phyloP scores from a whole-genome alignment of 2,113 vertebrate genomes.

The Caloenas nicobarica region DNA sequence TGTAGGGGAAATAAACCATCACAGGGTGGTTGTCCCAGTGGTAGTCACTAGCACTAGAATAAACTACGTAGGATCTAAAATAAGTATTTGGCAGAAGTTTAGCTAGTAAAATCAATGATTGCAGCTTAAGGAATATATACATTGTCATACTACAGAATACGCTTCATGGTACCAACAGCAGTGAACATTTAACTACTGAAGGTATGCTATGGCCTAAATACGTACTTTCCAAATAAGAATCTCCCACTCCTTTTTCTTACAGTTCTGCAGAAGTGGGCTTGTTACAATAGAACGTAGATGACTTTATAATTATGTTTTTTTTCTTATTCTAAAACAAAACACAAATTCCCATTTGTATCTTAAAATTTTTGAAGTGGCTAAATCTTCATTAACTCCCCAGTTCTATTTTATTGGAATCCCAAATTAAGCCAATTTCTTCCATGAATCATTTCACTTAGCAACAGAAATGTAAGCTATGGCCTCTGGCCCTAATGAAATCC shows the following conservation, averaged over 20 bases:
- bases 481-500: constrained; percentile 32
- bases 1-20: background rate
- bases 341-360: background rate
- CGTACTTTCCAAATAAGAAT: background rate
- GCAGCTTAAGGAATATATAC: background rate
- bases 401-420: background rate
- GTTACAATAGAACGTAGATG: background rate
- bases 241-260: background rate
- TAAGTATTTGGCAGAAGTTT: background rate
- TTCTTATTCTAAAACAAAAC: background rate
- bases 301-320: background rate
- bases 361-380: background rate
- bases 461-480: background rate
- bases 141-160: background rate
- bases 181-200: background rate
- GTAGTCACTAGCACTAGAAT: background rate
- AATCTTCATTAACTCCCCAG: background rate
- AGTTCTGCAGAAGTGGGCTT: background rate
- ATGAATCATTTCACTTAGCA: constrained; percentile 31
- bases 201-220: background rate
- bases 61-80: background rate
- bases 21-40: background rate
- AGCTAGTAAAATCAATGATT: background rate
- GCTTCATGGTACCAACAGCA: background rate
- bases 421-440: constrained; percentile 14